Base-by-base conservation (phyloP, 2,797 vertebrate species). In the Dryobates pubescens region DNA sequence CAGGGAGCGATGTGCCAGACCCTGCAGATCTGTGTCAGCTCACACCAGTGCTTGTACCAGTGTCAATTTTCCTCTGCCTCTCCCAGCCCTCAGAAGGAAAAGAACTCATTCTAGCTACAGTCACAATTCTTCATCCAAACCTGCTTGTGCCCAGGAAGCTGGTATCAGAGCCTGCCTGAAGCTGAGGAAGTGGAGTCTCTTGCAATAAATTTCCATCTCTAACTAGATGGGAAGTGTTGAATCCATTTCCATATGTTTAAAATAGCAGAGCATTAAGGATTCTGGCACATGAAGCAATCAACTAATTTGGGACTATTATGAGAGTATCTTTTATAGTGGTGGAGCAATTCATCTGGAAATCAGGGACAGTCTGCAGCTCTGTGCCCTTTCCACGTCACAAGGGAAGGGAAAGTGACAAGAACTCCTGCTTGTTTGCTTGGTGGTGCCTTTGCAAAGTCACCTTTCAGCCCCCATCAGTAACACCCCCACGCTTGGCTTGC, bases 131-230 rank as follows among this genome's bases (percentile, higher is more conserved):
- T 87, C 3, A 0, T 87, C 80, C 92, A 95, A 90, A 71, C 34
- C 68, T n/a, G 71, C 75, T 74, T 96, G 78, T 88, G 79, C 89
- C 78, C 92, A 84, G 91, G 89, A 94, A 96, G 65, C 85, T 70
- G 77, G 78, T 71, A 85, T 68, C 63, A 61, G 77, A 93, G 85
- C 75, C 94, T 82, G 89, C 92, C 79, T 94, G 73, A 59, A 94
- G 89, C 90, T 94, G 67, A 76, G 94, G 80, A 94, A 97, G 76
- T 68, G 56, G 89, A 84, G 93, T 95, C 85, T 95, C 88, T 91
- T 92, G 90, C 94, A 95, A 94, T 91, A 94, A 91, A 95, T 95
- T 95, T 94, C 90, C 96, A 96, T 95, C 71, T 80, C 92, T 96
- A 90, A 96, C 94, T 89, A 95, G 83, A 91, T 58, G 72, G 27